Evolutionary conservation across 2,113 vertebrate genomes (phyloP), one percentile per base, ranked within the genome.

Genomic region (Dipodomys stephensi): DNA sequence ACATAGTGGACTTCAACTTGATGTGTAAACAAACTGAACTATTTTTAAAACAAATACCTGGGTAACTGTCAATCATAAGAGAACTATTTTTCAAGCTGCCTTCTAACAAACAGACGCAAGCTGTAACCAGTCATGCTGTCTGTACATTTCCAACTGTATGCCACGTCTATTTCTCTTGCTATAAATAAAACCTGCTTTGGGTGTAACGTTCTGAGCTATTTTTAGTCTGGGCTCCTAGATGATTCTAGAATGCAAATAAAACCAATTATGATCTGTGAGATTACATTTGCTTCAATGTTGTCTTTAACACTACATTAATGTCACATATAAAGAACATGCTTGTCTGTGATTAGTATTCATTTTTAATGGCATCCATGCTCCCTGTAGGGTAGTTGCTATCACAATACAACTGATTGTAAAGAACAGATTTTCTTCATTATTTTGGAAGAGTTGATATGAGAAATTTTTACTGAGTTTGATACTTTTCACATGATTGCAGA

Each of bases 261-360:
- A 60, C 2, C 27, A 69, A 25, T 4, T 39, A 39, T 12, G 8
- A n/a, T n/a, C 7, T 78, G 6, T 46, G 25, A 60, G 85, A 46
- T 23, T n/a, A 22, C 10, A 39, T 78, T 39, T 62, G 7, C n/a
- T 46, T 2, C 60, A 32, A 27, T 69, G 39, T 92, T 25, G n/a
- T 92, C 65, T 46, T 69, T n/a, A 20, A 69, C 2, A 23, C 9
- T 57, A 25, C 2, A 57, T 57, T 57, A 57, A 57, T 15, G 30
- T 0, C 28, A 76, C 9, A 28, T 4, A 8, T 27, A 22, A 60
- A 15, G 6, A n/a, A 44, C 0, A 2, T 27, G 1, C 68, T 9
- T 67, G 2, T 60, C n/a, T 71, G n/a, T 39, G 46, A n/a, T 35
- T 77, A n/a, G 18, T 44, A 28, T 1, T 91, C 28, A 49, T 32